Conservation (phyloP, 2,797 vertebrate species). For the Epinephelus awoara region DNA sequence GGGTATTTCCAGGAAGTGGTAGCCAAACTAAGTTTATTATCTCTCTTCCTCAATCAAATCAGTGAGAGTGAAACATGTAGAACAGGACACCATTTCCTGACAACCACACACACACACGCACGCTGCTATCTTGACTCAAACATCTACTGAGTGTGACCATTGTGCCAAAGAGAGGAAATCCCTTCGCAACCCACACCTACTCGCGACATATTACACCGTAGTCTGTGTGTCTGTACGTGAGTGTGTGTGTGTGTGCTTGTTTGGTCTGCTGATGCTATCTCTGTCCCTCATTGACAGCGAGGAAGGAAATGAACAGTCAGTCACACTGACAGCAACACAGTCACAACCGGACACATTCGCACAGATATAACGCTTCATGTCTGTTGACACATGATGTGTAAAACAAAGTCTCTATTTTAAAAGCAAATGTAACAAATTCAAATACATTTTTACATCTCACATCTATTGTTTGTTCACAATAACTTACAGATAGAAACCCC, state of each 20-base stretch:
- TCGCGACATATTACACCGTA: slow-evolving; percentile 33
- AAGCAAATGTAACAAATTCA: background rate
- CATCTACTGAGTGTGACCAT: slow-evolving; percentile 52
- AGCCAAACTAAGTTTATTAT: slow-evolving; percentile 80
- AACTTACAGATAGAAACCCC: too few species aligned
- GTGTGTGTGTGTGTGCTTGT: slow-evolving; percentile 46
- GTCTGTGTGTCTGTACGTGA: slow-evolving; percentile 9
- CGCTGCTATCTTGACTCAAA: slow-evolving; percentile 43
- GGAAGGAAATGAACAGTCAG: slow-evolving; percentile 57
- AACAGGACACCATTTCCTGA: slow-evolving; percentile 72
- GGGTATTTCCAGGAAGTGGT: slow-evolving; percentile 77
- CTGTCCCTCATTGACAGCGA: slow-evolving; percentile 56
- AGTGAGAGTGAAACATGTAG: slow-evolving; percentile 73
- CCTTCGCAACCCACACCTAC: slow-evolving; percentile 61
- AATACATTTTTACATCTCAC: too few species aligned
- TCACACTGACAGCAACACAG: slow-evolving; percentile 33
- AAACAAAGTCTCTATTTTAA: background rate
- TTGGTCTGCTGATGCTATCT: slow-evolving; percentile 69
- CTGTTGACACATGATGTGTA: background rate
- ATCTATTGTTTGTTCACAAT: too few species aligned
- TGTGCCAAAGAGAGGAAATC: slow-evolving; percentile 70
- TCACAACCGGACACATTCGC: background rate
- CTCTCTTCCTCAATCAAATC: slow-evolving; percentile 79
- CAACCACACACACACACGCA: slow-evolving; percentile 23
- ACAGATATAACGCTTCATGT: background rate